Evolutionary conservation across 2,888 invertebrate genomes (phyloP).

Genomic region (Molorchus minor): DNA sequence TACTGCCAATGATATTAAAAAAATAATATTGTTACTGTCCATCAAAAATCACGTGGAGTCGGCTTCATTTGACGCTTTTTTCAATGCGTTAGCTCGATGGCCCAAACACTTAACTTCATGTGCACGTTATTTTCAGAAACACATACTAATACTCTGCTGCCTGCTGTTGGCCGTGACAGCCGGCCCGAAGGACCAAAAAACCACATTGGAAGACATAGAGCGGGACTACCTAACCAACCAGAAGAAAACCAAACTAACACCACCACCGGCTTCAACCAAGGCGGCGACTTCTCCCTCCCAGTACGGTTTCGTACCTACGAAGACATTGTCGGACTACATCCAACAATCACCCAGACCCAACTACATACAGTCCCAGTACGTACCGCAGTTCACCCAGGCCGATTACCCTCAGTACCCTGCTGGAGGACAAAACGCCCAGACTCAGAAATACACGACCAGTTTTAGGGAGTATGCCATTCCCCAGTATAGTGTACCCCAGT

Average conservation of each 20-base stretch:
- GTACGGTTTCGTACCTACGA: conserved; percentile 52
- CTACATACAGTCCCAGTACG: conserved; percentile 43
- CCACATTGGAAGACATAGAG: conserved; percentile 79
- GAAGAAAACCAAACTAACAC: conserved; percentile 52
- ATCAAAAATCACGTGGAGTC: too few relatives aligned
- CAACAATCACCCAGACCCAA: conserved; percentile 46
- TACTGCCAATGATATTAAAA: too few relatives aligned
- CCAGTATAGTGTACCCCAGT: conserved; percentile 54
- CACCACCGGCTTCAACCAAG: conserved; percentile 29
- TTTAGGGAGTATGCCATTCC: conserved; percentile 35
- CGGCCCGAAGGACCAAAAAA: conserved; percentile 64
- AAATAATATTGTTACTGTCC: too few relatives aligned
- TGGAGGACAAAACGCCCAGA: conserved; percentile 46
- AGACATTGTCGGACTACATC: conserved; percentile 48
- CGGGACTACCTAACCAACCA: conserved; percentile 73
- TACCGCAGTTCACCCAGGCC: conserved; percentile 25
- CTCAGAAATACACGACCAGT: conserved; percentile 23
- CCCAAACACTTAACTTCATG: too few relatives aligned
- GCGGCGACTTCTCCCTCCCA: conserved; percentile 48
- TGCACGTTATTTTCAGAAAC: conserved; percentile 49
- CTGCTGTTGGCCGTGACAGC: conserved; percentile 48
- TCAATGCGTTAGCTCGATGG: too few relatives aligned
- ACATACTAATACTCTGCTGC: conserved; percentile 42
- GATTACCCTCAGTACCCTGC: conserved; percentile 43
- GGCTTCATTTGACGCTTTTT: too few relatives aligned